Percentiles rank a stretch among this genome's conserved stretches.
Conservation (phyloP, 2,113 vertebrate genomes). For the Gallinago undulata region DNA sequence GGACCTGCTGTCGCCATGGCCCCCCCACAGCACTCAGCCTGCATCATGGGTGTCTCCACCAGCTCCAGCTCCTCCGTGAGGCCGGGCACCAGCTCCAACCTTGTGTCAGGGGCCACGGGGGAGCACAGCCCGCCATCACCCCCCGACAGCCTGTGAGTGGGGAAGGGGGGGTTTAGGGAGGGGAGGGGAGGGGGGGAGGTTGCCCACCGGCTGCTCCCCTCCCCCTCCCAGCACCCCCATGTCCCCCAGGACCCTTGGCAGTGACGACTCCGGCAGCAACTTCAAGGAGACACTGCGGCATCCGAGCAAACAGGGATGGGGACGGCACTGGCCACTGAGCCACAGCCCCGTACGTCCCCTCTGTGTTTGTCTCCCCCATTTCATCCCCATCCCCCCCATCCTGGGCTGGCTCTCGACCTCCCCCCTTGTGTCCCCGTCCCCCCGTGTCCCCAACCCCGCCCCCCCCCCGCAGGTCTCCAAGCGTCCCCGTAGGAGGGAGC, state of each 20-base stretch:
- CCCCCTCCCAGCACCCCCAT: no score
- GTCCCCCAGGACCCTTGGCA: conserved; percentile 54
- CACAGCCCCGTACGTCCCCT: neutral
- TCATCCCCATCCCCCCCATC: neutral
- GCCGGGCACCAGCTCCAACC: no score
- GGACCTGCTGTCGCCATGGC: no score
- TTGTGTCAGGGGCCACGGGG: no score
- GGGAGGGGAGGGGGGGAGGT: neutral
- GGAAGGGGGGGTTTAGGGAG: rapidly evolving
- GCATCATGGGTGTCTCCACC: no score
- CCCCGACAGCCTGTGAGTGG: neutral
- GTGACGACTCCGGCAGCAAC: conserved; percentile 72
- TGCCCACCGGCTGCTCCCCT: neutral
- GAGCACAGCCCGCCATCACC: neutral
- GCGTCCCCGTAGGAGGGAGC: conserved; percentile 63
- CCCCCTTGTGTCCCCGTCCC: neutral
- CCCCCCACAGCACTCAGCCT: no score
- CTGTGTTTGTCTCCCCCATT: neutral
- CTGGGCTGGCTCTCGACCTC: neutral
- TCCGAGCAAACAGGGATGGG: conserved; percentile 46
- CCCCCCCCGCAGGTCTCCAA: conserved; percentile 29
- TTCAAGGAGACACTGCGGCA: conserved; percentile 64
- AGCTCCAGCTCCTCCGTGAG: no score
- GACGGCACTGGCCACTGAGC: neutral
- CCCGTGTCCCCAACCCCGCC: no score